A percentile compares a stretch with the other conserved stretches of the same genome.
Evolutionary conservation across 2,888 invertebrate genomes (phyloP).

Genomic region (Protophormia terraenovae): DNA sequence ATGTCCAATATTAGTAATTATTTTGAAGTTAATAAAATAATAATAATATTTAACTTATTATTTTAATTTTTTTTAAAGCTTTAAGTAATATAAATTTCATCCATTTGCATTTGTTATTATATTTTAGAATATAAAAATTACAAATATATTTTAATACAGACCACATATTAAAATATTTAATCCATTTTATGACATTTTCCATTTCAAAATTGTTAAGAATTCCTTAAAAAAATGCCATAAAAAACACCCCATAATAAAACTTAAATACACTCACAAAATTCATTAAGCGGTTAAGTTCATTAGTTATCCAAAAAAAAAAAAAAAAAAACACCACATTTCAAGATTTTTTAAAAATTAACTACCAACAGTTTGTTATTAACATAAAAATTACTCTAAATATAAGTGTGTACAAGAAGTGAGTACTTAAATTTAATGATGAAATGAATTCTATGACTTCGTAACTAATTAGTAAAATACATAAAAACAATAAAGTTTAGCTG

Average conservation of each 20-base stretch:
- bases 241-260: constrained; percentile 57
- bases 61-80: too few relatives aligned
- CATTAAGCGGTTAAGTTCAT: constrained; percentile 68
- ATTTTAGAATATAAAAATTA: too few relatives aligned
- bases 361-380: constrained; percentile 68
- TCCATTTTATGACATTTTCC: constrained; percentile 35
- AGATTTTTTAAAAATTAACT: constrained; percentile 42
- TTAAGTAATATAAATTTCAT: too few relatives aligned
- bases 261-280: constrained; percentile 38
- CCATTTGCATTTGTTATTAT: too few relatives aligned
- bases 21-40: too few relatives aligned
- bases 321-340: too few relatives aligned
- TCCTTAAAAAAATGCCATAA: constrained; percentile 33
- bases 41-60: too few relatives aligned
- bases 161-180: constrained; percentile 50
- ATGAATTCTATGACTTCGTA: constrained; percentile 77
- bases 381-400: constrained; percentile 71
- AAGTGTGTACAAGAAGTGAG: constrained; percentile 62
- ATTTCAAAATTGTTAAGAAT: constrained; percentile 4
- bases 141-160: neutral
- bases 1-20: too few relatives aligned
- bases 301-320: constrained; percentile 54
- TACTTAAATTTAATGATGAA: constrained; percentile 74
- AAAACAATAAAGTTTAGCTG: constrained; percentile 68
- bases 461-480: constrained; percentile 79